Conservation (phyloP, 1,140 invertebrate genomes). For the Nasonia giraulti region DNA sequence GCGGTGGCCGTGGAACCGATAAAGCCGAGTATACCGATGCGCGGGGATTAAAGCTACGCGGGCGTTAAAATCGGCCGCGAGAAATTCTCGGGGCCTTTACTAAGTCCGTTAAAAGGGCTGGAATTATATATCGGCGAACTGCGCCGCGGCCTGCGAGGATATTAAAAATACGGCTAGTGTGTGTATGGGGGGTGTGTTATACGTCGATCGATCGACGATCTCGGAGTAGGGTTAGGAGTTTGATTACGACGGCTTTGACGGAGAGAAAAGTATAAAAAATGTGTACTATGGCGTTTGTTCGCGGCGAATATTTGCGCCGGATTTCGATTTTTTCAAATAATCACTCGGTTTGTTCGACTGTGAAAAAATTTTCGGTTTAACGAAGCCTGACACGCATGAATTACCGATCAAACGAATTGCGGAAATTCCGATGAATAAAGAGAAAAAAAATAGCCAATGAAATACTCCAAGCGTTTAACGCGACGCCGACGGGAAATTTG, state of each 20-base stretch:
- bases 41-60: slow-evolving; percentile 14
- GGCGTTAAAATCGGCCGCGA: slow-evolving; percentile 38
- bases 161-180: slow-evolving; percentile 20
- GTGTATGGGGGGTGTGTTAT: not conserved
- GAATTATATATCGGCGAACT: slow-evolving; percentile 5
- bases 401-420: too few relatives aligned
- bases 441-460: too few relatives aligned
- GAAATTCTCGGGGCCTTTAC: slow-evolving; percentile 45
- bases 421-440: not conserved
- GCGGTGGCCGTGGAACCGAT: not conserved
- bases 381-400: too few relatives aligned
- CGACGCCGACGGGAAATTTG: not conserved
- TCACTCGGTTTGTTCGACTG: too few relatives aligned
- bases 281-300: too few relatives aligned
- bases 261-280: too few relatives aligned
- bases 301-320: too few relatives aligned
- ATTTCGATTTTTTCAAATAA: too few relatives aligned
- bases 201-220: not conserved
- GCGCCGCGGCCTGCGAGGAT: not conserved
- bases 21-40: slow-evolving; percentile 20
- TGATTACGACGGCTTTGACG: not conserved
- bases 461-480: too few relatives aligned
- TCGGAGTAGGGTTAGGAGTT: too few relatives aligned
- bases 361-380: too few relatives aligned
- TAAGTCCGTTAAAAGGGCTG: slow-evolving; percentile 29